These are phyloP conservation scores for Aspiorhynchus laticeps DNA, from an alignment of 2,113 vertebrate species.

Conservation along the genomic window DNA sequence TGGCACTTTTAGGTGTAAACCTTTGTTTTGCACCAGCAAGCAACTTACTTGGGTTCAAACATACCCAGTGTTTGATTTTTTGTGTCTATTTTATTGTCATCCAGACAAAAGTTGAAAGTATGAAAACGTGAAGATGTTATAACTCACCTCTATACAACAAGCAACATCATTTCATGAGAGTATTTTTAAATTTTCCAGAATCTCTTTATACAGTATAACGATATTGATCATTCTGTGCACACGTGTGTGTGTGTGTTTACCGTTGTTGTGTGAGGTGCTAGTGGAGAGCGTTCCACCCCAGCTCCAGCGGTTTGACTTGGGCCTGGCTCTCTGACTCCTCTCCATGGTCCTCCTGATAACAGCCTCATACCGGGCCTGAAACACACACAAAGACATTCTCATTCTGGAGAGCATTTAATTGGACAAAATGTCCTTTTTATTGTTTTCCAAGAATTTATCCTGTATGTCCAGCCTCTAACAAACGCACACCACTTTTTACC, in stretches of 20 bases:
- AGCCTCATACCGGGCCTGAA: constrained; percentile 85
- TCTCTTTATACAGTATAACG: too few relatives aligned
- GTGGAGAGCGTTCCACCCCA: constrained; percentile 81
- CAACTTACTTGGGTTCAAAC: too few relatives aligned
- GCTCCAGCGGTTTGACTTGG: constrained; percentile 82
- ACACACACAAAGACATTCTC: constrained; percentile 21
- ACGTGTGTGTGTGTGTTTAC: constrained; percentile 66
- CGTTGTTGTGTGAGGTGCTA: constrained; percentile 68
- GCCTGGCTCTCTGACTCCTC: constrained; percentile 81
- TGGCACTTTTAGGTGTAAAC: background rate
- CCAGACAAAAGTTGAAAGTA: too few relatives aligned
- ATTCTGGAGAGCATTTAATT: background rate
- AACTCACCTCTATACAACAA: too few relatives aligned
- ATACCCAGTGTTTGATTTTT: too few relatives aligned
- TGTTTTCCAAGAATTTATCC: background rate
- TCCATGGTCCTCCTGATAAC: constrained; percentile 84
- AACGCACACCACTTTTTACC: background rate
- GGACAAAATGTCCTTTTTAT: background rate
- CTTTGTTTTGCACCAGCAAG: too few relatives aligned
- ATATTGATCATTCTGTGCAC: background rate
- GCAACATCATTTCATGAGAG: too few relatives aligned
- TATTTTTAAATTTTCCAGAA: too few relatives aligned
- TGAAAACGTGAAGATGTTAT: too few relatives aligned
- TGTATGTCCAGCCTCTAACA: background rate
- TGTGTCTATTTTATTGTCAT: too few relatives aligned